Evolutionary conservation across 2,888 invertebrate species (phyloP), one percentile per base, ranked within the genome.

Genomic region (Dryadula phaetusa): DNA sequence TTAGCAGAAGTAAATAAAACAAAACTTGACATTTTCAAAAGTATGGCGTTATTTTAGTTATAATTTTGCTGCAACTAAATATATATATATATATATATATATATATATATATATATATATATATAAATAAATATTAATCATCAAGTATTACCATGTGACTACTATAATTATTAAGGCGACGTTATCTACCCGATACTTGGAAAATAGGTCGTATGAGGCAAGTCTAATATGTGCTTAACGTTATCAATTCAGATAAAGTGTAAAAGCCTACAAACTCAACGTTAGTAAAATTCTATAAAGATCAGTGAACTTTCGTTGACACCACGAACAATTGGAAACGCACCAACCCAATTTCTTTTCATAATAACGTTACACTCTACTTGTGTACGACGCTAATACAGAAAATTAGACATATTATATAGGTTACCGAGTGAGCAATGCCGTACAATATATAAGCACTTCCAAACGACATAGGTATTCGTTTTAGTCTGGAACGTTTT

Each of bases 301-400:
- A 66, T 66, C 73, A 74, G 64, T 72, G 75, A 71, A 71, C 74
- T 73, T 67, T 62, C 52, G 65, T 64, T 68, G 71, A 69, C 66
- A 63, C 63, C 47, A 69, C 60, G 64, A 65, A 72, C 76, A 75
- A 77, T 82, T 84, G 75, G 79, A 79, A 80, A 82, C 82, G 78
- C 76, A 70, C 76, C 84, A 85, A 86, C 88, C 89, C 78, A 89
- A 88, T 91, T 92, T 89, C 87, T 84, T 83, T 84, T 82, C 78
- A 82, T 88, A 87, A 88, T 89, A 80, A 80, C 88, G 85, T 87
- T 79, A 85, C 85, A 88, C 74, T 87, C 92, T 90, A 90, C 76
- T 89, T 89, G 62, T 69, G 42, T 58, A 64, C 61, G 85, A 84
- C 82, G 80, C 77, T 76, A 68, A 72, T 67, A 70, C 42, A 54